phyloP scores from a whole-genome alignment of 2,113 vertebrate genomes.

The Jacana jacana region DNA sequence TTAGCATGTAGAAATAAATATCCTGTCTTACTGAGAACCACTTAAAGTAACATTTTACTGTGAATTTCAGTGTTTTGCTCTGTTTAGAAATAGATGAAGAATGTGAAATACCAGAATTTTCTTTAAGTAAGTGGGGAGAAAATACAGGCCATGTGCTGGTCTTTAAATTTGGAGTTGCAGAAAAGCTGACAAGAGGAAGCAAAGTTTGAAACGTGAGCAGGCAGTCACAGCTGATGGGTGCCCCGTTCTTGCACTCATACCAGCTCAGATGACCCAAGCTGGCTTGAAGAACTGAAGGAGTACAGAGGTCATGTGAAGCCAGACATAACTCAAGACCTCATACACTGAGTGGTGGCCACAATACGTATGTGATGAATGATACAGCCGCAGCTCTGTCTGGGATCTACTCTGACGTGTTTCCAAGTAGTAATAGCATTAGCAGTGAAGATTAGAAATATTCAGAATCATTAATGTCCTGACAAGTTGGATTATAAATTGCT shows the following conservation, averaged over 20 bases:
- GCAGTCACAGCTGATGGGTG: neutral
- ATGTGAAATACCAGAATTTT: neutral
- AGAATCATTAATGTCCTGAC: neutral
- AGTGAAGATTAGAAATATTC: neutral
- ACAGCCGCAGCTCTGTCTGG: neutral
- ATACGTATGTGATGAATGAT: neutral
- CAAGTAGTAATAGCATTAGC: neutral
- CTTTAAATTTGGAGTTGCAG: neutral
- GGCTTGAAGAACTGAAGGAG: neutral
- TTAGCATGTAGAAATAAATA: neutral
- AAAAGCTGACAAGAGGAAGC: neutral
- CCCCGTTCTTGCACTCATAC: neutral
- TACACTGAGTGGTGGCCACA: neutral
- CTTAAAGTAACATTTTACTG: neutral
- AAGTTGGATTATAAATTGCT: neutral
- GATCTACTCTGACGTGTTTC: neutral
- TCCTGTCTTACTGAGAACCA: neutral
- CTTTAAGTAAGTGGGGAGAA: neutral
- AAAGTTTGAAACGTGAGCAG: neutral
- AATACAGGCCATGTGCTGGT: neutral
- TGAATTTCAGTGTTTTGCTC: neutral
- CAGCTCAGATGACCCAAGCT: neutral
- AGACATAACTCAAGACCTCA: neutral
- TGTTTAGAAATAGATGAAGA: neutral
- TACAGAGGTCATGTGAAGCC: neutral